Evolutionary conservation across 2,797 vertebrate genomes (phyloP).

Genomic region (Onychomys torridus): DNA sequence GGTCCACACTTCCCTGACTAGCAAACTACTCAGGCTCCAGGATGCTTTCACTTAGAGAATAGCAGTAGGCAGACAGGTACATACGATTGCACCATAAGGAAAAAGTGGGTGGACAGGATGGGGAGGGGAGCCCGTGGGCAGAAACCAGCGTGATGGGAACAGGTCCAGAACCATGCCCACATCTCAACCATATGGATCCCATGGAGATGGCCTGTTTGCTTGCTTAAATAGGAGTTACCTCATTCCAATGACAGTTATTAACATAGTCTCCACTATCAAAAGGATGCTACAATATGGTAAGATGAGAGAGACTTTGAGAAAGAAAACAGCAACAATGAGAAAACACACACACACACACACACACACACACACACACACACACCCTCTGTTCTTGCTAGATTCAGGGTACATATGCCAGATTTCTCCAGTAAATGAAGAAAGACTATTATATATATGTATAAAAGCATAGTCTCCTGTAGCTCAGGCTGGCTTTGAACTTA

Average conservation of each 20-base stretch:
- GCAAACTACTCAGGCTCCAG: neutral
- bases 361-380: neutral
- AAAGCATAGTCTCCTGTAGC: neutral
- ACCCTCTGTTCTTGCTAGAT: neutral
- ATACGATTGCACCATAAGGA: neutral
- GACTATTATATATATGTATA: neutral
- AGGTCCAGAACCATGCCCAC: neutral
- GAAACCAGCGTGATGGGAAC: neutral
- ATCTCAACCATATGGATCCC: neutral
- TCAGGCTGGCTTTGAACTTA: neutral
- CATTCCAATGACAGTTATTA: neutral
- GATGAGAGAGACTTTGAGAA: fast-evolving
- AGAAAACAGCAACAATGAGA: neutral
- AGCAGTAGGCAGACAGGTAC: neutral
- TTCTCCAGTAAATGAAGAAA: neutral
- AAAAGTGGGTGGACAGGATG: neutral
- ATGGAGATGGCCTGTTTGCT: neutral
- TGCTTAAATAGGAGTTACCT: neutral
- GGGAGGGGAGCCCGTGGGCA: neutral
- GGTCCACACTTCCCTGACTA: neutral
- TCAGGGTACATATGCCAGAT: neutral
- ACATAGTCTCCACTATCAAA: neutral
- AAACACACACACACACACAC: neutral
- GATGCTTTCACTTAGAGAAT: fast-evolving
- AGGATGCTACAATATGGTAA: neutral